Conservation (phyloP, 2,113 vertebrate species). For the Chaenocephalus aceratus region DNA sequence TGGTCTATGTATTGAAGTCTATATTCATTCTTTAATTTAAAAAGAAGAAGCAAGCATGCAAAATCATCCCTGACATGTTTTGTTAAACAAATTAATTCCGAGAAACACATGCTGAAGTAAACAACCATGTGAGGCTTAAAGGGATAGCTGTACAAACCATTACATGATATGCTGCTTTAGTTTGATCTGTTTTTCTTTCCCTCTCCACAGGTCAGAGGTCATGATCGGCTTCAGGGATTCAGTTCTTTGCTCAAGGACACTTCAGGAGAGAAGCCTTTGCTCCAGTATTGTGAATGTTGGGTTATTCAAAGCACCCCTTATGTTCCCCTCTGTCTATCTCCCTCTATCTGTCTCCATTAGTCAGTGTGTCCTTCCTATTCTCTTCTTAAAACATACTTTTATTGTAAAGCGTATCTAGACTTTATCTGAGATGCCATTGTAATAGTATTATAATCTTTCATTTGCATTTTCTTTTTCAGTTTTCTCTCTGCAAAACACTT, state of each 20-base stretch:
- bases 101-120: constrained; percentile 1
- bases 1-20: neutral
- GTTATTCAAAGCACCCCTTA: neutral
- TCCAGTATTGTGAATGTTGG: no score
- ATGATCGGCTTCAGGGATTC: neutral
- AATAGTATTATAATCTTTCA: no score
- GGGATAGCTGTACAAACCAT: no score
- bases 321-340: no score
- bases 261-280: neutral
- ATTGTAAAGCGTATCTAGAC: no score
- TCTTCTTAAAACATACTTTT: no score
- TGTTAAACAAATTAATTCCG: constrained; percentile 56
- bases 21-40: neutral
- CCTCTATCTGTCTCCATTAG: no score
- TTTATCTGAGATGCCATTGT: no score
- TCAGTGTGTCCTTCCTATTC: no score
- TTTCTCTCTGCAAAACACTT: no score
- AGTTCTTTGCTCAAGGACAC: constrained; percentile 1
- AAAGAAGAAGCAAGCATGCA: constrained; percentile 20
- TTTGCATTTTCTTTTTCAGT: no score
- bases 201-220: constrained; percentile 34
- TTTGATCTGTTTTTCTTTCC: neutral
- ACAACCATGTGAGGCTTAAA: neutral
- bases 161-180: neutral
- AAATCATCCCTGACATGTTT: constrained; percentile 32